phyloP scores from a whole-genome alignment of 2,113 vertebrate genomes.

The Microcebus jonahi region DNA sequence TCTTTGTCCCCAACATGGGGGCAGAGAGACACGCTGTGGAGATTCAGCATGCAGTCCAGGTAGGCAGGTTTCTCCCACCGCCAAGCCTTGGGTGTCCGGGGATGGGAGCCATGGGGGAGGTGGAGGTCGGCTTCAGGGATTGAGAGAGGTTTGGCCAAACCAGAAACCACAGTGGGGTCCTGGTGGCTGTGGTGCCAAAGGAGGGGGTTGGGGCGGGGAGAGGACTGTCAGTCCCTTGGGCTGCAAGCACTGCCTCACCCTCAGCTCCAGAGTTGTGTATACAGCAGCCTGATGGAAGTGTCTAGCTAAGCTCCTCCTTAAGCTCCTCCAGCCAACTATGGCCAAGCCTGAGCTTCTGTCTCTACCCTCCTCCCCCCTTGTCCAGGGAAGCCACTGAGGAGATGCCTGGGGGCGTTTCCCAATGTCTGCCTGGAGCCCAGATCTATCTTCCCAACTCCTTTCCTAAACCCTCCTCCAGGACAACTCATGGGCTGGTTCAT shows the following conservation, averaged over 20 bases:
- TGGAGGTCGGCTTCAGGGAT: neutral
- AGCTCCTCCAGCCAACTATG: neutral
- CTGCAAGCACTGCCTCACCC: accelerated
- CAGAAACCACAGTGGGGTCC: neutral
- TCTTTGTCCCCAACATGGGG: neutral
- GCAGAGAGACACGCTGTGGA: neutral
- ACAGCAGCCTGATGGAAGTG: neutral
- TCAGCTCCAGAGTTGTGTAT: neutral
- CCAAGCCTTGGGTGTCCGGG: too few relatives aligned
- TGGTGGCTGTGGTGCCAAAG: neutral
- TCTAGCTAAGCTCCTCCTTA: neutral
- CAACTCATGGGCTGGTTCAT: neutral
- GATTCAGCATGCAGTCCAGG: neutral
- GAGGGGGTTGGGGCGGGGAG: neutral
- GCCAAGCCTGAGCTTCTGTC: neutral
- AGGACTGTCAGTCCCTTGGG: accelerated
- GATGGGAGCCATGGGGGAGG: neutral
- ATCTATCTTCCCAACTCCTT: neutral
- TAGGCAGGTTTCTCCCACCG: neutral
- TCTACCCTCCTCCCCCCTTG: accelerated
- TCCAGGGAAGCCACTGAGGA: neutral
- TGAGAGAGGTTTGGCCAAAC: neutral
- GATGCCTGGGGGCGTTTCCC: neutral
- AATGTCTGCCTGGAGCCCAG: neutral
- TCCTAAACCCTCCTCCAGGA: too few relatives aligned